Percentiles rank a stretch among this genome's conserved stretches.
These are phyloP conservation scores for Machaerirhynchus nigripectus DNA, from an alignment of 2,113 vertebrate species.

Conservation along the genomic window DNA sequence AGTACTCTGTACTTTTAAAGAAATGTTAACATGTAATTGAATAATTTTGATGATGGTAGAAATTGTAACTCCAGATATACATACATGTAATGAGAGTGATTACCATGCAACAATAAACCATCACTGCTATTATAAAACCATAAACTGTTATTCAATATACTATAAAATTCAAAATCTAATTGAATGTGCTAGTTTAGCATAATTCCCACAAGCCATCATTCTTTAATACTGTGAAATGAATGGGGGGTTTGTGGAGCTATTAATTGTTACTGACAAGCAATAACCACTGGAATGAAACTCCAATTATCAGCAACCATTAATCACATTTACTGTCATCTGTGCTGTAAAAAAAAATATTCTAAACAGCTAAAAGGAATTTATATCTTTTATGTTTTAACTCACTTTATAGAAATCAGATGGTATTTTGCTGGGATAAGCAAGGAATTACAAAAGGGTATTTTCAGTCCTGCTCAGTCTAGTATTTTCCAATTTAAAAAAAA, in stretches of 20 bases:
- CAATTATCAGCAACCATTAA: conserved; percentile 82
- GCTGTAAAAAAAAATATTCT: conserved; percentile 71
- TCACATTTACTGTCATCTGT: conserved; percentile 80
- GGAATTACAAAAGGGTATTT: not conserved
- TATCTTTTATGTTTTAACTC: conserved; percentile 11
- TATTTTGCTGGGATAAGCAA: conserved; percentile 9
- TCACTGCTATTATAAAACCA: conserved; percentile 70
- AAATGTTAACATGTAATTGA: conserved; percentile 32
- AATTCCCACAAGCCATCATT: conserved; percentile 72
- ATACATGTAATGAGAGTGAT: conserved; percentile 63
- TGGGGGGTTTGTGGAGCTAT: conserved; percentile 72
- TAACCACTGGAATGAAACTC: conserved; percentile 81
- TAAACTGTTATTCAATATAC: conserved; percentile 73
- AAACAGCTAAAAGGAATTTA: conserved; percentile 56
- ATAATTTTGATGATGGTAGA: conserved; percentile 58
- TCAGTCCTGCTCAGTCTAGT: not conserved
- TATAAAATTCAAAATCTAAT: conserved; percentile 77
- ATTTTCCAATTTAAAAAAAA: not conserved
- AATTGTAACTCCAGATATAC: conserved; percentile 60
- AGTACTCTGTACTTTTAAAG: conserved; percentile 25
- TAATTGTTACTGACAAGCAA: conserved; percentile 83
- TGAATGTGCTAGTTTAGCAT: conserved; percentile 73
- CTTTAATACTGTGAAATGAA: conserved; percentile 78
- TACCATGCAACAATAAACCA: conserved; percentile 66
- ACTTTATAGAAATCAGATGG: conserved; percentile 32